A percentile compares a stretch with the other conserved stretches of the same genome.
Conservation (phyloP, 2,888 invertebrate species). For the Epistrophella euchroma region DNA sequence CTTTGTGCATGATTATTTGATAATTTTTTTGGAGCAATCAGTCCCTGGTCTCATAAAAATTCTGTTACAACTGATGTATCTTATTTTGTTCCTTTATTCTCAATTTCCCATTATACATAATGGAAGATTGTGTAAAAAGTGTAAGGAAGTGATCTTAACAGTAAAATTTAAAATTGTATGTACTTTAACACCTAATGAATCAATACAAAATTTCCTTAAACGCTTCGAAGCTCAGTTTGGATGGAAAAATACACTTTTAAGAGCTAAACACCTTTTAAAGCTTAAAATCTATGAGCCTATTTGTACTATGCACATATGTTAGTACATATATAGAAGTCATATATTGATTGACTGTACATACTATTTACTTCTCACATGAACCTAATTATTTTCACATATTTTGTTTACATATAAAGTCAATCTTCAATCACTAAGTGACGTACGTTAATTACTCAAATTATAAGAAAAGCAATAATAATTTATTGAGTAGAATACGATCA, state of each 20-base stretch:
- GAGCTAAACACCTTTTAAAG: background rate
- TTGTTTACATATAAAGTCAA: background rate
- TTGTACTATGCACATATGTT: no score
- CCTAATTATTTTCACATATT: background rate
- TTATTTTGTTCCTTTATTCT: no score
- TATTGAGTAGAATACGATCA: background rate
- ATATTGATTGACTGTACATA: background rate
- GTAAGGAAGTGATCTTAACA: background rate
- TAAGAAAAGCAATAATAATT: background rate
- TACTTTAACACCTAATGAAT: background rate
- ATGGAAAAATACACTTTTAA: no score
- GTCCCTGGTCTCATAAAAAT: background rate
- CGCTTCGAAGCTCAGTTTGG: no score
- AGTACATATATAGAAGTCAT: background rate
- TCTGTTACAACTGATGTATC: no score
- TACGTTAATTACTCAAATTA: background rate
- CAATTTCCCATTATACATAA: background rate
- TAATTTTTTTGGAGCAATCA: no score
- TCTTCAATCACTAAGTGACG: slow-evolving; percentile 1
- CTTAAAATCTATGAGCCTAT: background rate
- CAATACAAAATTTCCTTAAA: no score
- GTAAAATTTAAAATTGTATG: background rate
- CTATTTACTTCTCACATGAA: background rate
- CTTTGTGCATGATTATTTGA: no score
- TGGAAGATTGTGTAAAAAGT: background rate